Evolutionary conservation across 2,113 vertebrate species (phyloP), one percentile per base, ranked within the genome.

Genomic region (Cyanistes caeruleus): DNA sequence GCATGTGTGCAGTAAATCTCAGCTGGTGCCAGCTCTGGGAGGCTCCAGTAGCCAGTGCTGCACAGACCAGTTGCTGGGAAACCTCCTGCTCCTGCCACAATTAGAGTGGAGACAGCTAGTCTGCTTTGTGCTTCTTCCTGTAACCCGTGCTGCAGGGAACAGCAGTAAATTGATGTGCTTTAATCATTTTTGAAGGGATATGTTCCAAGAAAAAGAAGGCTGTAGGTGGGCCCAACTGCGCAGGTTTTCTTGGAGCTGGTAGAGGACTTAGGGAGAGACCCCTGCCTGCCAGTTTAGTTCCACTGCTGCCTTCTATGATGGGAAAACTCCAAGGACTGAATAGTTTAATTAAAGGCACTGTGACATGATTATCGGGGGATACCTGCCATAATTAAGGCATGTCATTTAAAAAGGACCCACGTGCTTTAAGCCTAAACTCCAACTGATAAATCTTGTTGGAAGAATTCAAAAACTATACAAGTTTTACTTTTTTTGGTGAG

Each of bases 51-150:
- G 70, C 84, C 68, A 35, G 25, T 39, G 56, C 67, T 28, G 14
- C 59, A 19, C 63, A 85, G 46, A 58, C 13, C 59, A 94, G 90
- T 96, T 94, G 94, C 92, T 92, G 92, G 89, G 95, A 92, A 92
- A 90, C 91, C 31, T 90, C 18, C 25, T 65, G 87, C 67, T 93
- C 78, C 63, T 90, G 73, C 90, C 1, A 8, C 68, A 74, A 7
- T 92, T 78, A 74, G 23, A 44, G 60, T 63, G 56, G 48, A 62
- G 56, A 64, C 68, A 53, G 10, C 33, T 46, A 0, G 35, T 39
- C 48, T 70, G 46, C 65, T 90, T 74, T 89, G 52, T 95, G 73
- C 75, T 23, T 67, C 70, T 69, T 68, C 18, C 11, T 83, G 85
- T 65, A 46, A 49, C 30, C 15, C 1, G 1, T 60, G 74, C 90